A percentile compares a stretch with the other conserved stretches of the same genome.
These are phyloP conservation scores for Heliconius ismenius DNA, from an alignment of 2,888 invertebrate genomes.

Conservation along the genomic window DNA sequence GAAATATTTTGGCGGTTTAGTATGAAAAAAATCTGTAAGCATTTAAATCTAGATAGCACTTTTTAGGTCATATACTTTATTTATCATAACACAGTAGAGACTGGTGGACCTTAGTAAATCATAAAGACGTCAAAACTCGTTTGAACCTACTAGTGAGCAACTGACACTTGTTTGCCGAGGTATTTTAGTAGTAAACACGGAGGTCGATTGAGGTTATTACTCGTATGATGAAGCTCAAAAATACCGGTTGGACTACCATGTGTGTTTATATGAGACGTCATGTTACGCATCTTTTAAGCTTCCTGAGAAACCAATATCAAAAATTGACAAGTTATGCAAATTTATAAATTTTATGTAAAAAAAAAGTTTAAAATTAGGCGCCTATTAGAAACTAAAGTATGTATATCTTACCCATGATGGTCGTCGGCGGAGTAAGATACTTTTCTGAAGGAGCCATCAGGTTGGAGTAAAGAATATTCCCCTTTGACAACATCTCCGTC, in stretches of 20 bases:
- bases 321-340: slow-evolving; percentile 41
- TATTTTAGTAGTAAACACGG: slow-evolving; percentile 42
- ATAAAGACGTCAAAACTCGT: slow-evolving; percentile 51
- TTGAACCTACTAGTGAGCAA: slow-evolving; percentile 52
- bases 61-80: not conserved
- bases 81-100: not conserved
- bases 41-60: not conserved
- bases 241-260: slow-evolving; percentile 72
- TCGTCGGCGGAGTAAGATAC: slow-evolving; percentile 83
- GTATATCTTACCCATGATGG: slow-evolving; percentile 74
- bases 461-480: slow-evolving; percentile 83
- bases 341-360: slow-evolving; percentile 51
- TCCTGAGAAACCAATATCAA: no score
- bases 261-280: slow-evolving; percentile 60
- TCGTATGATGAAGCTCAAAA: slow-evolving; percentile 55
- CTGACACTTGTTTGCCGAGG: slow-evolving; percentile 54
- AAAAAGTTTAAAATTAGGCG: slow-evolving; percentile 28
- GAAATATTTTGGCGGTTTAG: not conserved
- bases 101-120: slow-evolving; percentile 35
- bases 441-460: slow-evolving; percentile 83
- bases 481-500: slow-evolving; percentile 85
- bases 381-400: not conserved
- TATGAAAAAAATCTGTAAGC: not conserved
- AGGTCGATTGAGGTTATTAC: slow-evolving; percentile 70
- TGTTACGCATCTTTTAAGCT: slow-evolving; percentile 55